Percentiles rank a stretch among this genome's conserved stretches.
phyloP scores from a whole-genome alignment of 2,113 vertebrate species.

The Oncorhynchus clarkii region DNA sequence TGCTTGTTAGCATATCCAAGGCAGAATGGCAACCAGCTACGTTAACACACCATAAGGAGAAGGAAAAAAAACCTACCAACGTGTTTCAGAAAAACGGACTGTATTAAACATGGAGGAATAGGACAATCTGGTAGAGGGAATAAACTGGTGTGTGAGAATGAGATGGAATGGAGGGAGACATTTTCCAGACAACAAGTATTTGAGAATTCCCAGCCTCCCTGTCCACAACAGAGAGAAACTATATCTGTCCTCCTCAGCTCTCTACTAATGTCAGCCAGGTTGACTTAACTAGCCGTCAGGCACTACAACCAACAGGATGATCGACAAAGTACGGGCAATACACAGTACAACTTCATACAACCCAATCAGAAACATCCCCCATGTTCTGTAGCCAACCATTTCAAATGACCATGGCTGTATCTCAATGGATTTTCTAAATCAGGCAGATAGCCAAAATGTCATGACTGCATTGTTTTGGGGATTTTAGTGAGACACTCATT shows the following conservation, averaged over 20 bases:
- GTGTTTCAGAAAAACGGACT: not conserved
- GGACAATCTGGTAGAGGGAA: not conserved
- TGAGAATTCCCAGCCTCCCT: not conserved
- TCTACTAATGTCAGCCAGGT: slow-evolving; percentile 10
- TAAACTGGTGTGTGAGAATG: not conserved
- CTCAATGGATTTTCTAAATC: not conserved
- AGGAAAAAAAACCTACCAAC: not conserved
- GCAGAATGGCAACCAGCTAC: slow-evolving; percentile 3
- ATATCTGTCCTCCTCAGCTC: slow-evolving; percentile 10
- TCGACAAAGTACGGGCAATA: not conserved
- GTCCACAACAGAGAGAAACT: not conserved
- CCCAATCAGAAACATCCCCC: not conserved
- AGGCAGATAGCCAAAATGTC: not conserved
- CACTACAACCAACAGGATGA: not conserved
- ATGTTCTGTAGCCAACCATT: not conserved
- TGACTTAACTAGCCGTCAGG: slow-evolving; percentile 26
- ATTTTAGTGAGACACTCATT: slow-evolving; percentile 15
- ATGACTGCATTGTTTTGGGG: not conserved
- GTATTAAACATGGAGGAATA: not conserved
- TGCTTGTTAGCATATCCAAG: slow-evolving; percentile 64
- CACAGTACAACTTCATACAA: not conserved
- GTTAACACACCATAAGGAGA: slow-evolving; percentile 1
- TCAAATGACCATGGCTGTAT: not conserved
- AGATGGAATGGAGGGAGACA: not conserved
- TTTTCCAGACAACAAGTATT: not conserved